Percentiles rank a stretch among this genome's conserved stretches.
Conservation (phyloP, 2,113 vertebrate species). For the Pycnonotus jocosus region DNA sequence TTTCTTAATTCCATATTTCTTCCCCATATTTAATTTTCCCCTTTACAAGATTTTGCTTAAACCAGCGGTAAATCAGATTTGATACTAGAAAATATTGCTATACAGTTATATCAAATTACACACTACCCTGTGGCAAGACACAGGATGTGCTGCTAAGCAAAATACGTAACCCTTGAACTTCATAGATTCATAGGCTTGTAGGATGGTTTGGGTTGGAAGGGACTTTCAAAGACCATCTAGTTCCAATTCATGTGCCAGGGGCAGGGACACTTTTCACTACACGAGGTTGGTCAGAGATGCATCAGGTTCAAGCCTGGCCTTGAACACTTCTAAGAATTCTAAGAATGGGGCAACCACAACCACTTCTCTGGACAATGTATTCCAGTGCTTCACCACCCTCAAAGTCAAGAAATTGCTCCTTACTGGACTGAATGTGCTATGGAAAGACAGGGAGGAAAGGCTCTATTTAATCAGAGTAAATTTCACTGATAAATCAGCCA, state of each 20-base stretch:
- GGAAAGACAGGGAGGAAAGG: neutral
- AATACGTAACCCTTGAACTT: neutral
- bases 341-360: neutral
- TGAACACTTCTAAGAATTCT: neutral
- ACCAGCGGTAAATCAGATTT: neutral
- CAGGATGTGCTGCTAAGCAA: neutral
- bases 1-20: neutral
- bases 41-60: neutral
- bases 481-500: neutral
- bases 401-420: neutral
- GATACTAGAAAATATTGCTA: neutral
- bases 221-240: neutral
- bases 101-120: neutral
- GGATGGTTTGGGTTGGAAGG: neutral
- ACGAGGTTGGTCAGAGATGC: neutral
- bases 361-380: neutral
- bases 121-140: neutral
- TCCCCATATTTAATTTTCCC: neutral
- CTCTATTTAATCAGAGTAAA: neutral
- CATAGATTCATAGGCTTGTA: neutral
- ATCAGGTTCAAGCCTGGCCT: neutral
- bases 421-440: neutral
- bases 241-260: fast-evolving
- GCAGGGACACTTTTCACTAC: neutral
- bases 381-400: neutral